Evolutionary conservation across 2,888 invertebrate genomes (phyloP).

Genomic region (Steinernema scapterisci): DNA sequence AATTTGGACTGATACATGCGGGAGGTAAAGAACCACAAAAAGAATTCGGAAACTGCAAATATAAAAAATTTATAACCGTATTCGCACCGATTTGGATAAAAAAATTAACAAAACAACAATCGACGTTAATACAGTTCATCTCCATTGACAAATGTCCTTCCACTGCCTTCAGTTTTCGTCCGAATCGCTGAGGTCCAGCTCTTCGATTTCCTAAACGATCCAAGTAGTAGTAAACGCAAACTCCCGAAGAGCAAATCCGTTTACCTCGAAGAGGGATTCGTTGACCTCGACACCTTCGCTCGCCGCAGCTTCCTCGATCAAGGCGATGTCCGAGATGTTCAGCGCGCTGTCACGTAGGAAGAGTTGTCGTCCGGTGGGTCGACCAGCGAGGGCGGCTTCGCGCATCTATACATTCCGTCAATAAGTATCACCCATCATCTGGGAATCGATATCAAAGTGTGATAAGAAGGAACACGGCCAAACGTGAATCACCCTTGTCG

Average conservation of each 20-base stretch:
- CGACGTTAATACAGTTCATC: neutral
- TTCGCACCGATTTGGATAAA: neutral
- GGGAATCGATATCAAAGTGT: neutral
- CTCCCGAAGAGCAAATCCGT: neutral
- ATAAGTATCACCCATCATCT: neutral
- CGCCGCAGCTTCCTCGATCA: slow-evolving; percentile 70
- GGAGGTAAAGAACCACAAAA: slow-evolving; percentile 25
- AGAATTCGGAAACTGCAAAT: slow-evolving; percentile 14
- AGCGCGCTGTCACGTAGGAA: slow-evolving; percentile 90
- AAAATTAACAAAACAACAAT: slow-evolving; percentile 18
- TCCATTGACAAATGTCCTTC: neutral
- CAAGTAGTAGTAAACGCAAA: slow-evolving; percentile 2
- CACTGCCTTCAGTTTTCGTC: slow-evolving; percentile 37
- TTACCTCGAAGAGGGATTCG: slow-evolving; percentile 80
- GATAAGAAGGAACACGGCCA: slow-evolving; percentile 11
- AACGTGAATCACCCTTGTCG: slow-evolving; percentile 1
- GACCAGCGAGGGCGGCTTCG: slow-evolving; percentile 53
- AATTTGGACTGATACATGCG: neutral
- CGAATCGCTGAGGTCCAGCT: slow-evolving; percentile 37
- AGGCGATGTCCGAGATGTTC: slow-evolving; percentile 87
- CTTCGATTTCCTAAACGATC: slow-evolving; percentile 10
- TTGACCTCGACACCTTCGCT: slow-evolving; percentile 82
- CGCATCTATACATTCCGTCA: slow-evolving; percentile 45
- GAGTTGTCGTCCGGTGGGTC: slow-evolving; percentile 79
- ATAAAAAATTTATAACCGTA: slow-evolving; percentile 27